phyloP scores from a whole-genome alignment of 2,113 vertebrate species.

The Pionites leucogaster region DNA sequence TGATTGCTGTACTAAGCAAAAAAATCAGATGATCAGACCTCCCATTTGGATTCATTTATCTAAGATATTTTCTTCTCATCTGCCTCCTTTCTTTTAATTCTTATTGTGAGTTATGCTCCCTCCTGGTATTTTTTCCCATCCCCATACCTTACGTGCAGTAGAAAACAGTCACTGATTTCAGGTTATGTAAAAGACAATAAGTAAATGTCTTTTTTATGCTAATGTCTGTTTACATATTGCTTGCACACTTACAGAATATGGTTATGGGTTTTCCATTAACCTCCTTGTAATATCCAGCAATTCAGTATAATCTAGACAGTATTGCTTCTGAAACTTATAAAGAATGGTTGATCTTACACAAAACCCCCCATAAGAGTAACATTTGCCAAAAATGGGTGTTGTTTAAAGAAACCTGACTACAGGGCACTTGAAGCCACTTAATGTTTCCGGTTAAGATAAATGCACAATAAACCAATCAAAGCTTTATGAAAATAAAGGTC shows the following conservation, averaged over 20 bases:
- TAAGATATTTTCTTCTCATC: neutral
- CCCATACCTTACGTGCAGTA: neutral
- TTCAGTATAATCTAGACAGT: neutral
- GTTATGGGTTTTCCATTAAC: neutral
- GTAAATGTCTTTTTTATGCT: neutral
- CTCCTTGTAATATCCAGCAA: neutral
- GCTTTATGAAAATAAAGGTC: neutral
- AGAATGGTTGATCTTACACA: neutral
- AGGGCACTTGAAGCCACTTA: neutral
- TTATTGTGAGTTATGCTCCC: neutral
- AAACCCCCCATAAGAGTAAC: rapidly evolving
- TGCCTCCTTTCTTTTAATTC: neutral
- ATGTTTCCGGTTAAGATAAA: neutral
- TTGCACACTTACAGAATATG: neutral
- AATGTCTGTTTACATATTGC: neutral
- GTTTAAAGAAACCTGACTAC: neutral
- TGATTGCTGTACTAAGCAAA: neutral
- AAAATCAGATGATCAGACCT: neutral
- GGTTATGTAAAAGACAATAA: neutral
- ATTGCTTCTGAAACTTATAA: neutral
- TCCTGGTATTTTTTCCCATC: neutral
- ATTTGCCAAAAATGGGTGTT: neutral
- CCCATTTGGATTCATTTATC: neutral
- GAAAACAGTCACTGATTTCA: neutral
- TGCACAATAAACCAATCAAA: neutral